A percentile compares a stretch with the other conserved stretches of the same genome.
Evolutionary conservation across 1,140 invertebrate genomes (phyloP).

Genomic region (Microvelia longipes): DNA sequence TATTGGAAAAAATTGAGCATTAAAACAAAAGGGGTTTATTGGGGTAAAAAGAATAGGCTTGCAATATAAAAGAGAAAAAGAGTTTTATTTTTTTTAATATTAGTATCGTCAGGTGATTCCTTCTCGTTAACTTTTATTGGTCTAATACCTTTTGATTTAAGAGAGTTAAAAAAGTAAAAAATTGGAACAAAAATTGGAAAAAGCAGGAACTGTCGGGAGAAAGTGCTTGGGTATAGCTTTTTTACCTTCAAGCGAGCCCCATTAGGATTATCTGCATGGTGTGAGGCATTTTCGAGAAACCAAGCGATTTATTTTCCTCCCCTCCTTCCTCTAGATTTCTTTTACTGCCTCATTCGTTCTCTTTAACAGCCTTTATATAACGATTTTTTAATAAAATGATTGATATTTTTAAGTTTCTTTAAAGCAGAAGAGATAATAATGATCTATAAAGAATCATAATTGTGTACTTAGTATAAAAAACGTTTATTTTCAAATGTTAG

Average conservation of each 20-base stretch:
- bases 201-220: too few relatives aligned
- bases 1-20: too few relatives aligned
- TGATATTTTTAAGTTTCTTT: too few relatives aligned
- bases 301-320: neutral
- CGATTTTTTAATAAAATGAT: neutral
- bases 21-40: too few relatives aligned
- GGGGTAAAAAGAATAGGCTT: too few relatives aligned
- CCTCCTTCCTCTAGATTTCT: neutral
- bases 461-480: too few relatives aligned
- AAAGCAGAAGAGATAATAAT: too few relatives aligned
- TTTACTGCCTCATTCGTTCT: neutral
- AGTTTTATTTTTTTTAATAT: neutral
- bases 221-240: neutral
- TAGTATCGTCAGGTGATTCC: neutral
- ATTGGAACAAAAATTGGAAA: neutral
- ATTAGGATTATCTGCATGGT: neutral
- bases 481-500: too few relatives aligned
- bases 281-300: too few relatives aligned
- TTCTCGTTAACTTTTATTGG: neutral
- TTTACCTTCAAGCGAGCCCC: neutral
- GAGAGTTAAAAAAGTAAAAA: neutral
- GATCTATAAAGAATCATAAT: too few relatives aligned
- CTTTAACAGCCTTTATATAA: neutral
- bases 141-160: neutral
- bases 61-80: too few relatives aligned